Conservation (phyloP, 2,797 vertebrate genomes). For the Phoeniculus purpureus region DNA sequence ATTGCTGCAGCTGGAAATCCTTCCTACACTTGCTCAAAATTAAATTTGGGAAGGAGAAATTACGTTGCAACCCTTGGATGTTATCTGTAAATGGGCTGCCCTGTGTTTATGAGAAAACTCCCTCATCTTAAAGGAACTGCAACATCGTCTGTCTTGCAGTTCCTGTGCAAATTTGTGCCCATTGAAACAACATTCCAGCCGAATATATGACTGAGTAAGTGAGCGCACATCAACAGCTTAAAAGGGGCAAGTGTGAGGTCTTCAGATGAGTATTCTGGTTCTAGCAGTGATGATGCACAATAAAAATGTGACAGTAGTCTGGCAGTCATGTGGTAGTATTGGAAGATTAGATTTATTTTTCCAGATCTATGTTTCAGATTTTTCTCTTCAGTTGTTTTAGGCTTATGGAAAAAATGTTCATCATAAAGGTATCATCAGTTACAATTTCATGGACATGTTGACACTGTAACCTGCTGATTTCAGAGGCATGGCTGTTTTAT, state of each 20-base stretch:
- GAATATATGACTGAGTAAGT: rapidly evolving
- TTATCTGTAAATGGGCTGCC: not conserved
- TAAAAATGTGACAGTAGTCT: not conserved
- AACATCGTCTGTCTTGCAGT: not conserved
- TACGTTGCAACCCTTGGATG: not conserved
- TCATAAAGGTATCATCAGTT: not conserved
- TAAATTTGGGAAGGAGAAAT: not conserved
- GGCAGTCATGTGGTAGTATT: not conserved
- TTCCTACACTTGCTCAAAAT: not conserved
- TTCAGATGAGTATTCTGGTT: not conserved
- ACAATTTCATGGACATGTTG: not conserved
- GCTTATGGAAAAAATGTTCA: not conserved
- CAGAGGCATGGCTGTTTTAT: not conserved
- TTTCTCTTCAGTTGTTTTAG: not conserved
- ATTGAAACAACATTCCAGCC: not conserved
- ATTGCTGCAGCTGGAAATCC: not conserved
- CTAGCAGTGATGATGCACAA: not conserved
- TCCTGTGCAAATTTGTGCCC: not conserved
- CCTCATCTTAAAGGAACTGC: not conserved
- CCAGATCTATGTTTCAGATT: not conserved
- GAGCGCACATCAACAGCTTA: not conserved
- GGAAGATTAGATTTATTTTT: not conserved
- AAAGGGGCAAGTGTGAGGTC: not conserved
- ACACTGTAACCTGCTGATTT: not conserved
- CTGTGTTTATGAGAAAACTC: not conserved